Evolutionary conservation across 2,113 vertebrate genomes (phyloP), one percentile per base, ranked within the genome.

Genomic region (Myiagra hebetior): DNA sequence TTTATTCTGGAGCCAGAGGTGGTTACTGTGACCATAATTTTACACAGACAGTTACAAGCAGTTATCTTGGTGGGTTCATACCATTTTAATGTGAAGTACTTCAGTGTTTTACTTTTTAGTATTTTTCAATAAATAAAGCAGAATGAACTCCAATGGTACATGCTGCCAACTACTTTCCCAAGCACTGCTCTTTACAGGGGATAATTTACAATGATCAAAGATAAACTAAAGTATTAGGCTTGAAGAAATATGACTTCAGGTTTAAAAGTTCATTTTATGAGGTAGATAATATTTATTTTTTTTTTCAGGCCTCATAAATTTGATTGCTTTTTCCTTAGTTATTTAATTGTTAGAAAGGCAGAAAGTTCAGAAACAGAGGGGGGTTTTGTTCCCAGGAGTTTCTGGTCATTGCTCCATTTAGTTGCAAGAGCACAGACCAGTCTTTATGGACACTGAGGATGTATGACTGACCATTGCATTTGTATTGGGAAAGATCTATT

Each of bases 141-240:
- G 93, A 95, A 95, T 96, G 97, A 97, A 85, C 82, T 93, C 82
- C 65, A 78, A 1, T 63, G 63, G 49, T 87, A 94, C 11, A 12
- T 68, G 11, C 35, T 95, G 93, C 96, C 95, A 98, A 96, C 73
- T 81, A 33, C 93, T 97, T 96, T 98, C 89, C 92, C 91, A 97
- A 95, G 70, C 72, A 70, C 85, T 87, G 57, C 75, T 92, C 67
- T 86, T 97, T 93, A 87, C 68, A 93, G 85, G 89, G 75, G 83
- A 91, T 95, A 95, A 97, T 98, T 97, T 97, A 97, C 93, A 97
- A 95, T 59, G 81, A 98, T 97, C 96, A 98, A 98, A 97, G 97
- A 98, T 97, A 97, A 97, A 96, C 81, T 92, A 75, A 97, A 97
- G 85, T 89, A 95, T 94, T 95, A 95, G 87, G 55, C 93, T 97